Percentiles rank a stretch among this genome's conserved stretches.
phyloP scores from a whole-genome alignment of 2,113 vertebrate species.

The Falcunculus frontatus region DNA sequence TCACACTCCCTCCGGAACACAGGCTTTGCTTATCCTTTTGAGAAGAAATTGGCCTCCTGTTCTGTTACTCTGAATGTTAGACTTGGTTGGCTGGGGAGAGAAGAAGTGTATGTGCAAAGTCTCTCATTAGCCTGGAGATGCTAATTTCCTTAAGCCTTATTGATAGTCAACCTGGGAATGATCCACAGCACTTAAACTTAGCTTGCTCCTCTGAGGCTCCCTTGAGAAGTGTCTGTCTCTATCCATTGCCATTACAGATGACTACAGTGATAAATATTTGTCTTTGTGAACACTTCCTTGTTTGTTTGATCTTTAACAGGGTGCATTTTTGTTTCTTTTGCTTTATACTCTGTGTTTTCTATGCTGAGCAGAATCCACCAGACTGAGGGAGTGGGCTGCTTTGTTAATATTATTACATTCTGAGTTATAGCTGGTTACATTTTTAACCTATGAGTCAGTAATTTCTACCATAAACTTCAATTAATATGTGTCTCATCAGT shows the following conservation, averaged over 20 bases:
- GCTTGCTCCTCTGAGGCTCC: background rate
- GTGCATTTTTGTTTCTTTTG: background rate
- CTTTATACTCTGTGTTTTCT: background rate
- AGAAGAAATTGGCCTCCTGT: background rate
- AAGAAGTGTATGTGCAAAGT: background rate
- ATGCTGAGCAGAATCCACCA: background rate
- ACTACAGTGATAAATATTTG: conserved; percentile 31
- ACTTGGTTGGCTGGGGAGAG: background rate
- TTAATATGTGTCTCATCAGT: background rate
- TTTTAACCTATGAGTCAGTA: background rate
- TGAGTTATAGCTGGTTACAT: background rate
- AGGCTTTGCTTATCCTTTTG: background rate
- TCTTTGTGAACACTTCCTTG: background rate
- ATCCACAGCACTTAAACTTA: background rate
- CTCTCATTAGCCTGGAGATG: background rate
- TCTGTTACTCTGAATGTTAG: background rate
- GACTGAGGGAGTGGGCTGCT: background rate
- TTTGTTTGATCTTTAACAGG: conserved; percentile 1
- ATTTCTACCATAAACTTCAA: background rate
- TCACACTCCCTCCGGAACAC: background rate
- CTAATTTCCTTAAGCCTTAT: conserved; percentile 12
- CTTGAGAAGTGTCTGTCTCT: background rate
- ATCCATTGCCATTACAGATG: background rate
- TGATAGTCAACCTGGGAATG: background rate
- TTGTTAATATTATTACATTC: background rate